Evolutionary conservation across 30 jellyfish, hydroid and myxozoan genomes (phyloP), one percentile per base, ranked within the genome.

Genomic region (Aurelia coerulea): DNA sequence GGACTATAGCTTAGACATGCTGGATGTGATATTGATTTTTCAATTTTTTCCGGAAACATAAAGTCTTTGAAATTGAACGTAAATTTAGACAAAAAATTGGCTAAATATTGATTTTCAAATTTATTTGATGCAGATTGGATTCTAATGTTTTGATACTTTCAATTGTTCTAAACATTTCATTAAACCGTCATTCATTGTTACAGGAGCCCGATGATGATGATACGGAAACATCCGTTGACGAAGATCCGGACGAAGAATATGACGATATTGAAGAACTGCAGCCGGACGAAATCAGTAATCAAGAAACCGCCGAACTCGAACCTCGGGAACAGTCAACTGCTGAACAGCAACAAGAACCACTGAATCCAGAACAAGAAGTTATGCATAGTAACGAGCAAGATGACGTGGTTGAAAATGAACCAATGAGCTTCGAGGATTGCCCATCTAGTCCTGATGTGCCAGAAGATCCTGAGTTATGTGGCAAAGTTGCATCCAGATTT

Each of bases 401-500:
- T 13, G 86, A 62, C 29, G 32, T 68, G 0, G 62, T 79, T n/a
- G 58, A 80, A 18, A 75, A 74, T 23, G 85, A 74, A 52, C 73
- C 54, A 50, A 19, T 60, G 60, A 76, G 50, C 53, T 19, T 17
- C 2, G 89, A 63, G 19, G 83, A 80, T 15, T 59, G 87, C 53
- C 90, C 90, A 35, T 85, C 96, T 11, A 65, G 96, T 31, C 91
- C 97, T 59, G 96, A 85, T 37, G 88, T 87, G 9, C 87, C 91
- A 17, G 91, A 88, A n/a, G 96, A 93, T 79, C 81, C 89, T 23
- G 95, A 90, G 64, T 50, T 76, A 64, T 71, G 63, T 65, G 96
- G 74, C 51, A 85, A 81, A 60, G 74, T 95, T 37, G 84, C 89
- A 2, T 19, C 81, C 58, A 84, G 93, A 11, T 95, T 95, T 64